Percentiles rank a stretch among this genome's conserved stretches.
Evolutionary conservation across 2,113 vertebrate species (phyloP).

Genomic region (Tonatia bakeri): DNA sequence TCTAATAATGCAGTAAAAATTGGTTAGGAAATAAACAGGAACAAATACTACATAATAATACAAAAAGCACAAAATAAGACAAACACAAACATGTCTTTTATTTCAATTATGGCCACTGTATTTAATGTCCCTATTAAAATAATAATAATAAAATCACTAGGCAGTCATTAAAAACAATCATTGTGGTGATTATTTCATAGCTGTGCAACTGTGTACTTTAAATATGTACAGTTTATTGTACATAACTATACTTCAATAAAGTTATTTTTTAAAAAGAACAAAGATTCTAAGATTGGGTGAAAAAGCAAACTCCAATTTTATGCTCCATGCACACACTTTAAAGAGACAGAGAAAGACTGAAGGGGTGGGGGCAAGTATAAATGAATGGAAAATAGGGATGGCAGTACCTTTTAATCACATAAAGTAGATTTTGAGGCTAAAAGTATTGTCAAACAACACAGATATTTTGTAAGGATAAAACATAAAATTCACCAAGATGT

Average conservation of each 20-base stretch:
- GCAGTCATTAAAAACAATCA: neutral
- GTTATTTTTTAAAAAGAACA: neutral
- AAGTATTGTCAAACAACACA: neutral
- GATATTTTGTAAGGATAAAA: neutral
- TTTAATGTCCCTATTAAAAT: slow-evolving; percentile 9
- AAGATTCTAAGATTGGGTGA: neutral
- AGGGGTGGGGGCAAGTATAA: neutral
- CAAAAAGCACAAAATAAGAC: neutral
- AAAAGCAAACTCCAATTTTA: neutral
- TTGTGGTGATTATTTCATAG: neutral
- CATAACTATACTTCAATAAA: neutral
- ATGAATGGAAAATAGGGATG: neutral
- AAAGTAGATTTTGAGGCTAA: neutral
- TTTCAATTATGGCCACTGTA: neutral
- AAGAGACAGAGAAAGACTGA: neutral
- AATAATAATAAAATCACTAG: neutral
- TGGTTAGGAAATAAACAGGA: neutral
- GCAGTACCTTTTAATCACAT: neutral
- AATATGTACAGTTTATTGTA: neutral
- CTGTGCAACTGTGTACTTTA: neutral
- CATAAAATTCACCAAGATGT: neutral
- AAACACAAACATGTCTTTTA: neutral
- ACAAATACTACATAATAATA: neutral
- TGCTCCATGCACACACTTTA: neutral
- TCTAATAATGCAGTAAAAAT: neutral